These are phyloP conservation scores for Cercopithecus mona DNA, from an alignment of 2,113 vertebrate genomes.

Conservation along the genomic window DNA sequence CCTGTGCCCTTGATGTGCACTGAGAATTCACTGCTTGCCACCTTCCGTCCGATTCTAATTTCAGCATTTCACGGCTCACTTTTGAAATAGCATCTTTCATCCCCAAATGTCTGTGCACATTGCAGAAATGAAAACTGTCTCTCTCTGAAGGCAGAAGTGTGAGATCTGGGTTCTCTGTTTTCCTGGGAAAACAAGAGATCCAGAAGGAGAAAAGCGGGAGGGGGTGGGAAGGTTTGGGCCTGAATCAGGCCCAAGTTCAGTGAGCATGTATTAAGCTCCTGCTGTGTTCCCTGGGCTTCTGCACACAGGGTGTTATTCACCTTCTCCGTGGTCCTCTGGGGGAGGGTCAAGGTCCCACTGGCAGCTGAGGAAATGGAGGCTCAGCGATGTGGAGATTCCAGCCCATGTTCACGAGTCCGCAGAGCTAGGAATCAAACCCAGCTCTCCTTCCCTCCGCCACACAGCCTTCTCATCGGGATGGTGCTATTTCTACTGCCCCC, in stretches of 20 bases:
- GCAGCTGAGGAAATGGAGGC: background rate
- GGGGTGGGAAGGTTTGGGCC: background rate
- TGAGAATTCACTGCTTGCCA: background rate
- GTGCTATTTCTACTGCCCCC: background rate
- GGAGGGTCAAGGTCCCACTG: background rate
- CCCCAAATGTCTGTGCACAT: conserved; percentile 37
- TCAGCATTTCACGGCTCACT: conserved; percentile 63
- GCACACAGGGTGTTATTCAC: accelerated
- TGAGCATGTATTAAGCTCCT: background rate
- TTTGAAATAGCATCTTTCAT: conserved; percentile 55
- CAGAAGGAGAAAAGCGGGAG: background rate
- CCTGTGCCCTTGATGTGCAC: background rate
- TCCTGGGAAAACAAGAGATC: background rate
- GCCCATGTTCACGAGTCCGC: accelerated
- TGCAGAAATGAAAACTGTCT: conserved; percentile 30
- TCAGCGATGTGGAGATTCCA: accelerated
- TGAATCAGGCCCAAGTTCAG: background rate
- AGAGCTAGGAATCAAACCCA: background rate
- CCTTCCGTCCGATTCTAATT: conserved; percentile 37
- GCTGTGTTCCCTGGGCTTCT: background rate
- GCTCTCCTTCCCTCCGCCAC: background rate
- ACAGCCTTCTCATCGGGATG: background rate
- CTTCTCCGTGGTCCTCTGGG: background rate
- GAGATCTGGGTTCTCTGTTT: background rate
- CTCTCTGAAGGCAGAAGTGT: background rate